phyloP scores from a whole-genome alignment of 2,888 invertebrate genomes.

The Tryphoninae sp. region DNA sequence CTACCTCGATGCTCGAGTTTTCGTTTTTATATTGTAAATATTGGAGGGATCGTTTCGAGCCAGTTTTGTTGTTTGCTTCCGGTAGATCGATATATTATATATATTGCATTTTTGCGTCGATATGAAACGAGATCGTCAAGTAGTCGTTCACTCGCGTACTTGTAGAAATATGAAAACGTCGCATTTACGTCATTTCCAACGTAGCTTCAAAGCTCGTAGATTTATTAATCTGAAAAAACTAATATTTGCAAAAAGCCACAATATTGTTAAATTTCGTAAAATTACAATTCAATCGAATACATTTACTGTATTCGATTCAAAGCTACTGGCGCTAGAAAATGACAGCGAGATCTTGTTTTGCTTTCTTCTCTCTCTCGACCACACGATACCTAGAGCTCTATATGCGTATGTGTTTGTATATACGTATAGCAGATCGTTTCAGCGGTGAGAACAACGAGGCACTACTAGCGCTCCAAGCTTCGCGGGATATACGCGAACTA shows the following conservation, averaged over 20 bases:
- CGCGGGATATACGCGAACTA: no score
- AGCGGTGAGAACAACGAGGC: no score
- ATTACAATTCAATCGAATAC: neutral
- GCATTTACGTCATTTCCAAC: conserved; percentile 30
- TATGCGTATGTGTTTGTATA: no score
- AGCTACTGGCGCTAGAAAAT: no score
- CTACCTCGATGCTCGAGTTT: conserved; percentile 25
- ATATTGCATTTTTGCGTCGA: neutral
- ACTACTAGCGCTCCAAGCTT: no score
- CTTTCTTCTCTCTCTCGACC: no score
- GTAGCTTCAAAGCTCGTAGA: conserved; percentile 20
- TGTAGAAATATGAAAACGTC: conserved; percentile 10
- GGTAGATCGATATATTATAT: conserved; percentile 30
- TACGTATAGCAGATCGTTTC: no score
- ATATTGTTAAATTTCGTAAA: neutral
- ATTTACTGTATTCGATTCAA: no score
- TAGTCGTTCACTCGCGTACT: conserved; percentile 9
- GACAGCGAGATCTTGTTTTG: no score
- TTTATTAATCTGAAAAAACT: conserved; percentile 13
- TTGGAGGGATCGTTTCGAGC: conserved; percentile 32
- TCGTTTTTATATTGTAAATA: conserved; percentile 20
- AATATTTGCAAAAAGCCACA: neutral
- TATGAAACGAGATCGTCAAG: conserved; percentile 26
- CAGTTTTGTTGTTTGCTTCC: conserved; percentile 41
- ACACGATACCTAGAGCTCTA: no score